Conservation (phyloP, 2,113 vertebrate species). For the Chloropsis hardwickii region DNA sequence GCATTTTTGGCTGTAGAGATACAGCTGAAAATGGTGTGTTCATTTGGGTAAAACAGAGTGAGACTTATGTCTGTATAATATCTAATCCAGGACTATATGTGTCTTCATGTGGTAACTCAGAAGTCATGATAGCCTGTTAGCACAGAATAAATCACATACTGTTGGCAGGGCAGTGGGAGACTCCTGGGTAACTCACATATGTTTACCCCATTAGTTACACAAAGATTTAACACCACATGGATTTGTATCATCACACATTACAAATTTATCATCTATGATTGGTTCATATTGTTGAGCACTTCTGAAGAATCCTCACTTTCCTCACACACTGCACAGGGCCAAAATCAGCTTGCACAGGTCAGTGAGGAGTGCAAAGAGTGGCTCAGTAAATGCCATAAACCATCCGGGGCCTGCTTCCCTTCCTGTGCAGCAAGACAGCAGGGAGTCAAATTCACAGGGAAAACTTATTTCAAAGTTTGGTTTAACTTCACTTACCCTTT, state of each 20-base stretch:
- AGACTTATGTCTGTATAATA: background rate
- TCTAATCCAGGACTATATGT: background rate
- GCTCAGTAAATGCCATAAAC: background rate
- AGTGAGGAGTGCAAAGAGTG: accelerated
- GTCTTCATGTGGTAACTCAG: background rate
- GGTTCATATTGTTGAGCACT: background rate
- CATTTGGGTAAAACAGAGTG: background rate
- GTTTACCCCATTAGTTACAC: background rate
- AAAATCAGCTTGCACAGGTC: background rate
- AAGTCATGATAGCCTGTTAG: background rate
- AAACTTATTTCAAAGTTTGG: background rate
- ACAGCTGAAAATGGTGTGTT: background rate
- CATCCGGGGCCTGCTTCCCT: background rate
- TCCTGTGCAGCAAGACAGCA: background rate
- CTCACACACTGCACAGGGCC: background rate
- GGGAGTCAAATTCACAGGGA: background rate
- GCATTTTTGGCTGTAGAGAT: background rate
- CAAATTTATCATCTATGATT: background rate
- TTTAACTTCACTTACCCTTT: background rate
- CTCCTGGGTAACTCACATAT: background rate
- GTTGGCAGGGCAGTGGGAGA: background rate
- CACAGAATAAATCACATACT: background rate
- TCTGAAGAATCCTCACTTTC: background rate
- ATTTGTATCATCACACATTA: background rate
- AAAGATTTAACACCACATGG: background rate